Evolutionary conservation across 2,888 invertebrate genomes (phyloP).

Genomic region (Cryptocephalus primarius): DNA sequence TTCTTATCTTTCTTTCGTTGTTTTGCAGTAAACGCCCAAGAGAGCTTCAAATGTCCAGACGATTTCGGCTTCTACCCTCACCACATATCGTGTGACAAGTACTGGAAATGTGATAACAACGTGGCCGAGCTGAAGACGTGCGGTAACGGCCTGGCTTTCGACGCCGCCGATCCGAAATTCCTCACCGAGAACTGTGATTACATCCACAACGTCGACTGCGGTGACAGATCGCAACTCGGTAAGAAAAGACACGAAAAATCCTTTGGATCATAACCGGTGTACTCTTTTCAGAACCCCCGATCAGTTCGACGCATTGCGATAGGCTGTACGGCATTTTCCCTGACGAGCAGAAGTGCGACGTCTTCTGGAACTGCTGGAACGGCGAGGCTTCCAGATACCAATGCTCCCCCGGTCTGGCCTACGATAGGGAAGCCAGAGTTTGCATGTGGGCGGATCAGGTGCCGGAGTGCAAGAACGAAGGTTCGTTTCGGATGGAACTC

Average conservation of each 20-base stretch:
- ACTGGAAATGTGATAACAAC: slow-evolving; percentile 91
- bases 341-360: slow-evolving; percentile 78
- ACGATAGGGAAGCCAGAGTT: slow-evolving; percentile 84
- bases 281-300: slow-evolving; percentile 60
- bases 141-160: slow-evolving; percentile 89
- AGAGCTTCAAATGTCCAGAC: slow-evolving; percentile 85
- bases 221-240: slow-evolving; percentile 79
- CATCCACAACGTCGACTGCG: slow-evolving; percentile 88
- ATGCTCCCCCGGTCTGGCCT: slow-evolving; percentile 89
- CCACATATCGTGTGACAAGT: slow-evolving; percentile 82
- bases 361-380: slow-evolving; percentile 97
- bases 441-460: slow-evolving; percentile 97
- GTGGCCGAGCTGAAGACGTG: slow-evolving; percentile 82
- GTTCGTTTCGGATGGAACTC: slow-evolving; percentile 36
- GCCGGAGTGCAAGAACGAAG: slow-evolving; percentile 81
- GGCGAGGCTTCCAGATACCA: slow-evolving; percentile 89
- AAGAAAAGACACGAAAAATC: slow-evolving; percentile 26
- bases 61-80: slow-evolving; percentile 93
- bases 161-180: slow-evolving; percentile 78
- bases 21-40: slow-evolving; percentile 60
- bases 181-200: slow-evolving; percentile 92
- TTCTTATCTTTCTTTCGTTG: slow-evolving; percentile 12
- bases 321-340: slow-evolving; percentile 87
- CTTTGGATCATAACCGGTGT: neutral
- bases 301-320: slow-evolving; percentile 72